Evolutionary conservation across 1,140 invertebrate genomes (phyloP).

Genomic region (Drosophila bocki): DNA sequence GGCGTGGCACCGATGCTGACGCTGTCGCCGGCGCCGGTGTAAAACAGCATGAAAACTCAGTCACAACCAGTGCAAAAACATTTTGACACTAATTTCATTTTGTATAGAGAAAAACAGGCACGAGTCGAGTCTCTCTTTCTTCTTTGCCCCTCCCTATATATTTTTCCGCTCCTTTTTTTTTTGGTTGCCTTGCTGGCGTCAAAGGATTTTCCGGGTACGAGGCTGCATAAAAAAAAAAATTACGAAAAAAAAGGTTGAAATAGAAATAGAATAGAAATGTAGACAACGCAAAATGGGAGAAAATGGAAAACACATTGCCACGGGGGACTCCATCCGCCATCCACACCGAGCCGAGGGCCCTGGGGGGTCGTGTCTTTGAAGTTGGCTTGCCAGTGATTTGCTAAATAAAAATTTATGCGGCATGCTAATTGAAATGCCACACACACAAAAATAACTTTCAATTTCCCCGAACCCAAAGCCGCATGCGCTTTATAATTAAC

Average conservation of each 20-base stretch:
- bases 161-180: conserved; percentile 30
- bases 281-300: conserved; percentile 61
- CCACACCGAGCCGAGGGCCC: conserved; percentile 11
- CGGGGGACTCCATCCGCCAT: conserved; percentile 26
- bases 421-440: conserved; percentile 79
- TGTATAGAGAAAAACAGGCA: conserved; percentile 78
- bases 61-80: conserved; percentile 80
- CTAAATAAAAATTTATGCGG: conserved; percentile 68
- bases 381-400: conserved; percentile 63
- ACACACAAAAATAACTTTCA: conserved; percentile 71
- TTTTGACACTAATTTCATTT: conserved; percentile 84
- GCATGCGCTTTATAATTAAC: conserved; percentile 75
- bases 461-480: conserved; percentile 49
- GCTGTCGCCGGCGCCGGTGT: conserved; percentile 64
- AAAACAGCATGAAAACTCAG: conserved; percentile 83
- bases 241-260: conserved; percentile 69
- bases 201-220: conserved; percentile 68
- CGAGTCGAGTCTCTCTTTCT: conserved; percentile 39
- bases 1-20: conserved; percentile 64
- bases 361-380: conserved; percentile 64
- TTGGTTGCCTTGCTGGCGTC: conserved; percentile 64
- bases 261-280: conserved; percentile 80
- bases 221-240: conserved; percentile 18
- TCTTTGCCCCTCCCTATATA: conserved; percentile 8
- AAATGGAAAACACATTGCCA: conserved; percentile 78